Conservation (phyloP, 2,888 invertebrate species). For the Anagyrus pseudococci region DNA sequence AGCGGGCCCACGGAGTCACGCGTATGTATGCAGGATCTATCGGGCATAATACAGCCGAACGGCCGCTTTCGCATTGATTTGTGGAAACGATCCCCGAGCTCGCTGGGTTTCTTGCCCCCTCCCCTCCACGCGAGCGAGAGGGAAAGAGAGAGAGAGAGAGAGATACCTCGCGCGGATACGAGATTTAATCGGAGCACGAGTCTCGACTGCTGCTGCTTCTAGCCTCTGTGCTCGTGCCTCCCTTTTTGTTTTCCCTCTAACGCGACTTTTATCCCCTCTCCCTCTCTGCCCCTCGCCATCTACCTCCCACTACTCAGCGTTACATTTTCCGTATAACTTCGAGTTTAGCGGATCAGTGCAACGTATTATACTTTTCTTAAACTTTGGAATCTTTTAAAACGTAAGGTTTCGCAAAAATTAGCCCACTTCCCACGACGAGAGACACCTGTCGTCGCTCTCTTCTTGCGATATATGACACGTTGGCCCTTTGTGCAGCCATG, state of each 20-base stretch:
- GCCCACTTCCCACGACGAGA: no score
- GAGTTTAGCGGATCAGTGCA: no score
- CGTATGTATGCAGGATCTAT: conserved; percentile 29
- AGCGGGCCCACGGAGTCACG: conserved; percentile 27
- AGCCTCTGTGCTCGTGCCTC: background rate
- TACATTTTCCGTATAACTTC: no score
- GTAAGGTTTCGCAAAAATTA: no score
- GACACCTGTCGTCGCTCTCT: no score
- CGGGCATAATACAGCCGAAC: conserved; percentile 27
- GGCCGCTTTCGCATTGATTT: conserved; percentile 34
- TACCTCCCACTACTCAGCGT: no score
- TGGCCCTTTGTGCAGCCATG: no score
- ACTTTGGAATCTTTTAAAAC: no score
- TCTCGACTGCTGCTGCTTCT: background rate
- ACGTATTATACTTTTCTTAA: no score
- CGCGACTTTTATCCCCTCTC: background rate
- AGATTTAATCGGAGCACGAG: conserved; percentile 36
- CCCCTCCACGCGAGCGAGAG: conserved; percentile 1
- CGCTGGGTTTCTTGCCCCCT: no score
- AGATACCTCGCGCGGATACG: conserved; percentile 29
- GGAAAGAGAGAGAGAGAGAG: conserved; percentile 15
- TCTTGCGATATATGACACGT: no score
- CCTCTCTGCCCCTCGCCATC: background rate
- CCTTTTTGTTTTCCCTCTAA: background rate
- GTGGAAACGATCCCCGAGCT: conserved; percentile 40